These are phyloP conservation scores for Caenorhabditis sp. DNA, from an alignment of 2,888 invertebrate species.

Conservation along the genomic window DNA sequence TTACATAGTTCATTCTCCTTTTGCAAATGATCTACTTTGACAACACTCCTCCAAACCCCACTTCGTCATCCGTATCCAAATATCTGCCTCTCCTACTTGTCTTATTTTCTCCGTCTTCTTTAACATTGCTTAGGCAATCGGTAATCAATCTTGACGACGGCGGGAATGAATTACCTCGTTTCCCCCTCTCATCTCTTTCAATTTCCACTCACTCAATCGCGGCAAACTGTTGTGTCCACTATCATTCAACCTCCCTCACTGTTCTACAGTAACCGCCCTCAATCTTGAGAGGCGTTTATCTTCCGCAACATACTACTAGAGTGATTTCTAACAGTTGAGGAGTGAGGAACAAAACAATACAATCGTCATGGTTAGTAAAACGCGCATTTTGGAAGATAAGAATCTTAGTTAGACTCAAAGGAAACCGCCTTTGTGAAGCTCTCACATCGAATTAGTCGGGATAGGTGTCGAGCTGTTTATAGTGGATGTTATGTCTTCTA, in stretches of 20 bases:
- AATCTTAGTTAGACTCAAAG: background rate
- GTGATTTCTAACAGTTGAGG: background rate
- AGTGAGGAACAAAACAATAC: too few species aligned
- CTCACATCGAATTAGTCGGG: constrained; percentile 58
- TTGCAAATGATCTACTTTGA: too few species aligned
- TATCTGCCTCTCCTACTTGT: background rate
- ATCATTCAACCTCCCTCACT: background rate
- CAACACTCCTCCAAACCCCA: background rate
- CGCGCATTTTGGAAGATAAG: background rate
- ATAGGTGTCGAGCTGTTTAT: constrained; percentile 48
- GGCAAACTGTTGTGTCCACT: constrained; percentile 53
- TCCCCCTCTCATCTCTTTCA: constrained; percentile 7
- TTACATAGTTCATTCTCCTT: too few species aligned
- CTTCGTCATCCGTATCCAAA: background rate
- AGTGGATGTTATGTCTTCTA: too few species aligned
- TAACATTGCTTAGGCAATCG: background rate
- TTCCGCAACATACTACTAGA: constrained; percentile 42
- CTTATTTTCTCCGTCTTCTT: background rate
- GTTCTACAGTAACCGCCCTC: constrained; percentile 54
- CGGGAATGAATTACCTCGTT: constrained; percentile 37
- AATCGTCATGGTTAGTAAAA: too few species aligned
- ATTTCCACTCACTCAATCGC: constrained; percentile 22
- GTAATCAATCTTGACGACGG: constrained; percentile 42
- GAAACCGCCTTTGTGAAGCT: constrained; percentile 37
- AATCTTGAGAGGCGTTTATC: constrained; percentile 13